Conservation (phyloP, 2,888 invertebrate species). For the Bugula neritina region DNA sequence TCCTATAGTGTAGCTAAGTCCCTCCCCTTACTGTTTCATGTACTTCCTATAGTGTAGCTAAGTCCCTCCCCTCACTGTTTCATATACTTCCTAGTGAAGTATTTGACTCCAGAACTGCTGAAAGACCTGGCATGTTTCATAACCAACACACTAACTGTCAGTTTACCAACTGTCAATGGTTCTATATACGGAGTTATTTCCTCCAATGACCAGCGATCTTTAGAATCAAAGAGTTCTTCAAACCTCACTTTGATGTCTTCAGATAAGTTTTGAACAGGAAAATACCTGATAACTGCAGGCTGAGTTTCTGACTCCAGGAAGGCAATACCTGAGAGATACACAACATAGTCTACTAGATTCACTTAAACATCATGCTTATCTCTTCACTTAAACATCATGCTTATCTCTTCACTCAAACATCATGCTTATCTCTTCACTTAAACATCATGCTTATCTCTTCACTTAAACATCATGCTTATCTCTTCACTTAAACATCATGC, state of each 20-base stretch:
- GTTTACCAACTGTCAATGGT: constrained; percentile 15
- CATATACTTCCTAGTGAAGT: constrained; percentile 13
- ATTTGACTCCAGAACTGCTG: background rate
- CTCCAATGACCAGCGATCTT: background rate
- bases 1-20: no score
- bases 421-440: no score
- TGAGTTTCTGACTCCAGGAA: background rate
- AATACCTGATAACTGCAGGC: constrained; percentile 19
- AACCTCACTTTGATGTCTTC: constrained; percentile 8
- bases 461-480: no score
- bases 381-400: no score
- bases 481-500: no score
- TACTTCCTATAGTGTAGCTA: no score
- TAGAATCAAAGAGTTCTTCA: constrained; percentile 2
- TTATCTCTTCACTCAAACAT: no score
- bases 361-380: no score
- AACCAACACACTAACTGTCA: constrained; percentile 13
- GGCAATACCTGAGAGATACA: constrained; percentile 1
- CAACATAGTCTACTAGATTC: no score
- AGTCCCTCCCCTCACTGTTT: background rate
- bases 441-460: no score
- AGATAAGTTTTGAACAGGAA: constrained; percentile 11
- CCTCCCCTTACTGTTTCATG: no score
- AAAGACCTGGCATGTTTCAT: constrained; percentile 22
- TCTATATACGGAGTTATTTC: constrained; percentile 20